Percentiles rank a stretch among this genome's conserved stretches.
Evolutionary conservation across 2,113 vertebrate genomes (phyloP).

Genomic region (Ageneiosus marmoratus): DNA sequence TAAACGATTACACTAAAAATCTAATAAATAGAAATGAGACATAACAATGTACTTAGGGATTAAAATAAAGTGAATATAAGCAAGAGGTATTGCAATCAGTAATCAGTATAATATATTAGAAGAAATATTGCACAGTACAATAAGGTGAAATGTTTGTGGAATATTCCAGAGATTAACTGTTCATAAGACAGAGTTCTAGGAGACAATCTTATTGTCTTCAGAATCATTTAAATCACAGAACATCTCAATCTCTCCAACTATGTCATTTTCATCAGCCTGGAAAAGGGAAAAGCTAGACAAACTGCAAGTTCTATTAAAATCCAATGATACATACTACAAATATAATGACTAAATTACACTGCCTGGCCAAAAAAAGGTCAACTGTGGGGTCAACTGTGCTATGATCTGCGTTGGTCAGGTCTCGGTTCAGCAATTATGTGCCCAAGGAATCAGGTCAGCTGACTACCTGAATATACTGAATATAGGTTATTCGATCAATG

Average conservation of each 20-base stretch:
- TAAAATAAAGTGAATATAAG: not conserved
- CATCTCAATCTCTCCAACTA: not conserved
- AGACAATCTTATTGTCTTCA: not conserved
- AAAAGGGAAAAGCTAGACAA: not conserved
- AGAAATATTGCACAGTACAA: not conserved
- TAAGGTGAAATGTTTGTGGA: not conserved
- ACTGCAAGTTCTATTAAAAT: not conserved
- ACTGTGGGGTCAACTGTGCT: too few species aligned
- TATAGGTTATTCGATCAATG: too few species aligned
- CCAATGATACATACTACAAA: not conserved
- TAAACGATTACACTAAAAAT: not conserved
- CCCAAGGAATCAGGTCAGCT: too few species aligned
- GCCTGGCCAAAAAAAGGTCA: too few species aligned
- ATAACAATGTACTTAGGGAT: not conserved
- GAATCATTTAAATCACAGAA: not conserved
- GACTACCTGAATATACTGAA: too few species aligned
- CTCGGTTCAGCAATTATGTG: too few species aligned
- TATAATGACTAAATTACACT: too few species aligned
- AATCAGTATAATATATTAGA: not conserved
- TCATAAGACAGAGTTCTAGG: not conserved
- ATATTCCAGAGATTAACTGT: not conserved
- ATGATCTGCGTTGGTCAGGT: too few species aligned
- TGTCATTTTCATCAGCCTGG: not conserved
- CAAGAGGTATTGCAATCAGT: not conserved
- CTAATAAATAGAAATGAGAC: not conserved